Evolutionary conservation across 2,113 vertebrate species (phyloP).

Genomic region (Nycticorax nycticorax): DNA sequence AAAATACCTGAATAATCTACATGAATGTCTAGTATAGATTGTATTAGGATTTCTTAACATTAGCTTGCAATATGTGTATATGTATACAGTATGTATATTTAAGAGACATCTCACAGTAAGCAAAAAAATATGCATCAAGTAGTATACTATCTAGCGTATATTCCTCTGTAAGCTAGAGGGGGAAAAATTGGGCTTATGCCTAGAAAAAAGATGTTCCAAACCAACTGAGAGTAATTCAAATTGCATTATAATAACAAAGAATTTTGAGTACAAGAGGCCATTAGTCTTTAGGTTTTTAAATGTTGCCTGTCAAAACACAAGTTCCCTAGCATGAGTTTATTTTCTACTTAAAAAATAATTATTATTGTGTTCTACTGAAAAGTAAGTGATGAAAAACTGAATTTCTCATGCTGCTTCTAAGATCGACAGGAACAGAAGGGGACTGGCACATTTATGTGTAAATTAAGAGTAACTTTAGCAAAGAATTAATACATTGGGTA

Average conservation of each 20-base stretch:
- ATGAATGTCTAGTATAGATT: not conserved
- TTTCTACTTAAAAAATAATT: not conserved
- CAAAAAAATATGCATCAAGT: not conserved
- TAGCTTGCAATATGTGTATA: not conserved
- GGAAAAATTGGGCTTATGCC: not conserved
- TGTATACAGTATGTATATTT: not conserved
- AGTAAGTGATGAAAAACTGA: not conserved
- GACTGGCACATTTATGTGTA: not conserved
- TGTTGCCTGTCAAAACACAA: not conserved
- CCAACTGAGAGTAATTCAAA: not conserved
- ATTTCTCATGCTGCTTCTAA: not conserved
- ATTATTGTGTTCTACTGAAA: not conserved
- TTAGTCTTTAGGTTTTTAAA: not conserved
- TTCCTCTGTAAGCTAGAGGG: not conserved
- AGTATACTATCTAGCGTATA: not conserved
- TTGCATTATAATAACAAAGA: not conserved
- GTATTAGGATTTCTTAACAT: not conserved
- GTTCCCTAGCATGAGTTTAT: not conserved
- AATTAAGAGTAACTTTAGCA: not conserved
- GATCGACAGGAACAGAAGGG: not conserved
- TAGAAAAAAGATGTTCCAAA: not conserved
- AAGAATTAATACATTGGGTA: not conserved
- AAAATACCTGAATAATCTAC: not conserved
- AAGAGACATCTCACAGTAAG: not conserved
- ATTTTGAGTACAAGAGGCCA: not conserved